These are phyloP conservation scores for Metridium senile DNA, from an alignment of 92 coral and sea anemone species.

Conservation along the genomic window DNA sequence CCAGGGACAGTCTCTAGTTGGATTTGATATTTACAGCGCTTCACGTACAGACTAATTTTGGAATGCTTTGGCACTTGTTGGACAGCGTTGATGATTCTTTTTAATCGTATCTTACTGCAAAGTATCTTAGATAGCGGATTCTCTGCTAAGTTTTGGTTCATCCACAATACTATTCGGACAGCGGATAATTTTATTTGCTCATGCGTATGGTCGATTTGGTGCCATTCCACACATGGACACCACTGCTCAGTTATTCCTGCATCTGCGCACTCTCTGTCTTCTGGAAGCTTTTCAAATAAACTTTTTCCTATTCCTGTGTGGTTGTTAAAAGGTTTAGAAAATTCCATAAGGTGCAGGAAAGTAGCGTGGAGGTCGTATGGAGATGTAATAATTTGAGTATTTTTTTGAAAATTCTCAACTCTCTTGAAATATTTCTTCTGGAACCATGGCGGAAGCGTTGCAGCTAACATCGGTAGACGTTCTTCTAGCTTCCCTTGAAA, in stretches of 20 bases:
- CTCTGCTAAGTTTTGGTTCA: conserved; percentile 49
- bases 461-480: conserved; percentile 77
- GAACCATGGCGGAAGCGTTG: conserved; percentile 65
- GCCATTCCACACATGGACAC: conserved; percentile 76
- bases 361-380: conserved; percentile 82
- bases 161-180: conserved; percentile 44
- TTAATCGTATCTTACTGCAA: conserved; percentile 46
- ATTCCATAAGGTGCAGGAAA: conserved; percentile 53
- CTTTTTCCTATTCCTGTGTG: conserved; percentile 41
- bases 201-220: conserved; percentile 46
- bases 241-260: conserved; percentile 73
- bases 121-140: conserved; percentile 21
- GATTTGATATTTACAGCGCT: conserved; percentile 63
- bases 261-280: conserved; percentile 57
- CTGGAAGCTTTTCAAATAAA: conserved; percentile 45
- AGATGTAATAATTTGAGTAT: conserved; percentile 58
- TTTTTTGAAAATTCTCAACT: conserved; percentile 33
- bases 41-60: not conserved
- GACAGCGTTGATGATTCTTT: conserved; percentile 49
- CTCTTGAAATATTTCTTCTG: conserved; percentile 35
- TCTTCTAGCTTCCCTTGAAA: conserved; percentile 78
- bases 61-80: conserved; percentile 47
- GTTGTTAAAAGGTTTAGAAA: conserved; percentile 41
- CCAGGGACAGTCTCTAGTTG: conserved; percentile 67
- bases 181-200: conserved; percentile 55